phyloP scores from a whole-genome alignment of 2,888 invertebrate species.

The Lithophane semibrunnea region DNA sequence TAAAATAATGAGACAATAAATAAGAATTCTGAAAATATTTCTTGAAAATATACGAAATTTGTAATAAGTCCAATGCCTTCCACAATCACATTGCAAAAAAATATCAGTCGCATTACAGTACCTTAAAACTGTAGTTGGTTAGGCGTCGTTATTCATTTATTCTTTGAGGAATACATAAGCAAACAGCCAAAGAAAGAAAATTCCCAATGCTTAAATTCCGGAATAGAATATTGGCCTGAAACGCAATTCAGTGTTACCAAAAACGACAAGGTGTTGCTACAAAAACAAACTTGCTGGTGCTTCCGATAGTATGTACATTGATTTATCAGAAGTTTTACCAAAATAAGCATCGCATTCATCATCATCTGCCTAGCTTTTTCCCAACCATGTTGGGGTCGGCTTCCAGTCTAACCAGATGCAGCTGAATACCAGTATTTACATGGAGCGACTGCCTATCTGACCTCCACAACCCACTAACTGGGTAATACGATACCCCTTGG shows the following conservation, averaged over 20 bases:
- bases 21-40: slow-evolving; percentile 79
- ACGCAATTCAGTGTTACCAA: slow-evolving; percentile 32
- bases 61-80: slow-evolving; percentile 77
- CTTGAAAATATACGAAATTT: slow-evolving; percentile 78
- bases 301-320: background rate
- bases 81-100: slow-evolving; percentile 89
- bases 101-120: slow-evolving; percentile 70
- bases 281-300: background rate
- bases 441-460: too few relatives aligned
- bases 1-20: slow-evolving; percentile 73
- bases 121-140: slow-evolving; percentile 56
- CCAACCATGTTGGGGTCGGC: too few relatives aligned
- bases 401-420: too few relatives aligned
- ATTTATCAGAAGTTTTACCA: slow-evolving; percentile 2
- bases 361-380: too few relatives aligned
- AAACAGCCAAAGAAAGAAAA: slow-evolving; percentile 51
- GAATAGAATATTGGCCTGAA: slow-evolving; percentile 10
- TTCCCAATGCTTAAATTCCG: slow-evolving; percentile 7
- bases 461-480: too few relatives aligned
- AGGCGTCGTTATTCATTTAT: slow-evolving; percentile 44
- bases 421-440: too few relatives aligned
- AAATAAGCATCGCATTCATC: background rate
- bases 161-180: slow-evolving; percentile 30
- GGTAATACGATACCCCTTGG: too few relatives aligned
- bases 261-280: slow-evolving; percentile 13